Conservation (phyloP, 1,140 invertebrate genomes). For the Philopotamus ludificatus region DNA sequence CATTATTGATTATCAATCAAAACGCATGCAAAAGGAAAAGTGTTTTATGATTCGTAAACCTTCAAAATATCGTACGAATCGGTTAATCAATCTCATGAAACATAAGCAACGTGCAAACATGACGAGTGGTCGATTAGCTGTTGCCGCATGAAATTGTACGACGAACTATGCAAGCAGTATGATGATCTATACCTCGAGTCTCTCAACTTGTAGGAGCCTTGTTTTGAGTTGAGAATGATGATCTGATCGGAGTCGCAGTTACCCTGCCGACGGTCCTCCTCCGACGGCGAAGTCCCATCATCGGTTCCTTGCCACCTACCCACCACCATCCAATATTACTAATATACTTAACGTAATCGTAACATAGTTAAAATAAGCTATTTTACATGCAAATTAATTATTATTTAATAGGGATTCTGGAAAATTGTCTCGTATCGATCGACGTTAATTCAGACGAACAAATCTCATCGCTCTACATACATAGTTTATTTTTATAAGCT, state of each 20-base stretch:
- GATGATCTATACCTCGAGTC: constrained; percentile 52
- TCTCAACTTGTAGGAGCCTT: constrained; percentile 53
- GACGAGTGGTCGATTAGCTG: too few species aligned
- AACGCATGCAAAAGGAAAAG: too few species aligned
- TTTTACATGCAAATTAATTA: not conserved
- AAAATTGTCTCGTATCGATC: too few species aligned
- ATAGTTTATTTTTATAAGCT: too few species aligned
- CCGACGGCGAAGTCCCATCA: constrained; percentile 41
- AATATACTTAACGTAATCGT: not conserved
- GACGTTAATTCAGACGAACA: too few species aligned
- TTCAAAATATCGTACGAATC: too few species aligned
- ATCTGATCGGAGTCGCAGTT: constrained; percentile 42
- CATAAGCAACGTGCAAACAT: too few species aligned
- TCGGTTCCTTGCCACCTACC: constrained; percentile 30
- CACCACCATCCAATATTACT: constrained; percentile 33
- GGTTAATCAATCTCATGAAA: too few species aligned
- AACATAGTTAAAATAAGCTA: not conserved
- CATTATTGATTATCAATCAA: too few species aligned
- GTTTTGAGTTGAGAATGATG: constrained; percentile 53
- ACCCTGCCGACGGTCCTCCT: constrained; percentile 49
- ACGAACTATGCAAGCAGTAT: not conserved
- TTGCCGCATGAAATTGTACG: too few species aligned
- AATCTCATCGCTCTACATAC: too few species aligned
- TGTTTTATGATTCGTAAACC: too few species aligned
- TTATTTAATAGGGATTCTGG: not conserved